Base-by-base conservation (phyloP, 2,797 vertebrate species). In the Chloroceryle amazona region DNA sequence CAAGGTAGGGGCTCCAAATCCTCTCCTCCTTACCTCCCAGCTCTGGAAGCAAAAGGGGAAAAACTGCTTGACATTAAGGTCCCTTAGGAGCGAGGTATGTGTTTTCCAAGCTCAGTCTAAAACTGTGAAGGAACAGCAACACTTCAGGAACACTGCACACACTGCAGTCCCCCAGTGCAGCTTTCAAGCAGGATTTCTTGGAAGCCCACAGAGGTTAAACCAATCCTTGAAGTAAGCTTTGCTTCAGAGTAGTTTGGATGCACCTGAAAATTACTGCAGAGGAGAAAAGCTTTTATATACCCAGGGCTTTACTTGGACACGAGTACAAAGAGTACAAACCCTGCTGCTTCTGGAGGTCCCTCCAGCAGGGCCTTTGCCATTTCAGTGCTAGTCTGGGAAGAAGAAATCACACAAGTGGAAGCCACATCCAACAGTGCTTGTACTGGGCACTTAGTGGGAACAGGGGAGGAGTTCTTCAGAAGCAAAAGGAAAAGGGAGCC, bases 51-150 rank as follows among this genome's bases (percentile, higher is more conserved):
- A 8, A 26, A 54, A 39, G 10, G 35, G 39, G 26, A 42, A 71
- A 26, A 13, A 1, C 42, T 20, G 29, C 12, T 25, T 10, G 47
- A 42, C 0, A 0, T 4, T 6, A 16, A 44, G 18, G 17, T 3
- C 2, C 1, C 29, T 49, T 8, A 23, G 39, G 7, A 31, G 39
- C 41, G 6, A 13, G 29, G 17, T 7, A 13, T 1, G 1, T 0
- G 6, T 75, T 61, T 72, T 44, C 63, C 31, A 55, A 62, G 29
- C 28, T n/a, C 22, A 4, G 1, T 7, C 47, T 66, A 49, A 73
- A 78, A 31, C 19, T 19, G 0, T 0, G 20, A 82, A 39, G 11
- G 5, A 11, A 11, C 1, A 33, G 11, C 13, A 9, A 76, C 19
- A 20, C 26, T 33, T 57, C 55, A 72, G 37, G 11, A 37, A 37